A percentile compares a stretch with the other conserved stretches of the same genome.
These are phyloP conservation scores for Drosophila miranda DNA, from an alignment of 1,140 invertebrate species.

Conservation along the genomic window DNA sequence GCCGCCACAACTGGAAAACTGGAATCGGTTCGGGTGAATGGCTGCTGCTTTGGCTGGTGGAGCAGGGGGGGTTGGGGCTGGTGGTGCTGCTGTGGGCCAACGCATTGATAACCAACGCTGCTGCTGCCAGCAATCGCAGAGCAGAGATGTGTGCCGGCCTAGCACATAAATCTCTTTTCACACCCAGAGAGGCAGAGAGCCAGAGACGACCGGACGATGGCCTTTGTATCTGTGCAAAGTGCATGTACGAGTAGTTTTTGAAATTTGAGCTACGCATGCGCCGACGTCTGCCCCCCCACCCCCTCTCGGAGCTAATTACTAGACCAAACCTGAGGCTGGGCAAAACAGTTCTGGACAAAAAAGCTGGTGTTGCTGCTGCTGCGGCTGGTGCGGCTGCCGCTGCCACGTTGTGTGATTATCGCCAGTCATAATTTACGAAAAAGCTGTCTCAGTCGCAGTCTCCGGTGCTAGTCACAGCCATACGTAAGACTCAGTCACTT, in stretches of 20 bases:
- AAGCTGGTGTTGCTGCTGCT: background rate
- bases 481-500: slow-evolving; percentile 11
- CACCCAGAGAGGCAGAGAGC: slow-evolving; percentile 44
- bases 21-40: slow-evolving; percentile 73
- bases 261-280: slow-evolving; percentile 77
- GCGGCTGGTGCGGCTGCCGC: background rate
- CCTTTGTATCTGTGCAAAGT: slow-evolving; percentile 72
- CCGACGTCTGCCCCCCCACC: slow-evolving; percentile 26
- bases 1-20: slow-evolving; percentile 48
- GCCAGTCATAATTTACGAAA: slow-evolving; percentile 69
- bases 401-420: slow-evolving; percentile 64
- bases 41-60: slow-evolving; percentile 29
- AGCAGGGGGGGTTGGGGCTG: slow-evolving; percentile 21
- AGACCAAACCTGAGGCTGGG: slow-evolving; percentile 59
- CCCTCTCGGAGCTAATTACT: slow-evolving; percentile 62
- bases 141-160: slow-evolving; percentile 49
- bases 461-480: too few relatives aligned
- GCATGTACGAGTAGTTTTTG: slow-evolving; percentile 60
- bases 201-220: slow-evolving; percentile 22
- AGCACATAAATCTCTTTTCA: slow-evolving; percentile 78
- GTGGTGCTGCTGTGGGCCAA: slow-evolving; percentile 57
- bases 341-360: slow-evolving; percentile 23
- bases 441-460: slow-evolving; percentile 18
- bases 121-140: slow-evolving; percentile 3
- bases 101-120: slow-evolving; percentile 68